Evolutionary conservation across 2,113 vertebrate species (phyloP), one percentile per base, ranked within the genome.

Genomic region (Chloroceryle aenea): DNA sequence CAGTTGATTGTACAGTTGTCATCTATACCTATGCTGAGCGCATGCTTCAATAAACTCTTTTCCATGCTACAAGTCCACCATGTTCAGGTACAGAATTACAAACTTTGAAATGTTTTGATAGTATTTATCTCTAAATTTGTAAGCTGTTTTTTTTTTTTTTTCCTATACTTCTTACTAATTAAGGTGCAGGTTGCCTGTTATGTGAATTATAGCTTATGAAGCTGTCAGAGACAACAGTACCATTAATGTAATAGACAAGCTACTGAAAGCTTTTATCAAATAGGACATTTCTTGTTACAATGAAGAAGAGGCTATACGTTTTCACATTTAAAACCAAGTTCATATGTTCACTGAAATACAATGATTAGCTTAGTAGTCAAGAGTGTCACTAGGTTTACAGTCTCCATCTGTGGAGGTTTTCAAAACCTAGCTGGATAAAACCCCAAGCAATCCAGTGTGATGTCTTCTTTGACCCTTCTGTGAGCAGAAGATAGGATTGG

Each of bases 11-110:
- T 99, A 76, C 99, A 99, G 93, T 98, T 98, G 89, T 99, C 99
- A 16, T 99, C 99, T 93, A 98, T 99, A 95, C 99, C 99, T 59
- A 99, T 99, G 98, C 97, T 99, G 94, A 99, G 99, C 45, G 83
- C 98, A 58, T 99, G 99, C 98, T 99, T 99, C 98, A 99, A 99
- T 98, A 99, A 99, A 97, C 99, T 99, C 42, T 99, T 99, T 97
- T 99, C 99, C 68, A 99, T 99, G 99, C 98, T 99, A 59, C 99
- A 99, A 97, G 99, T 99, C 66, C 99, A 99, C 96, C 99, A 99
- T 53, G 99, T 99, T 61, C 99, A 99, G 99, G 99, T 99, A 97
- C 32, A 96, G 58, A 71, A 45, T 67, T 85, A 48, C 13, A 23
- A 79, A 80, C 8, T 48, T 77, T 9, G 29, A 66, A 56, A 66